Evolutionary conservation across 2,113 vertebrate species (phyloP).

Genomic region (Prochilodus magdalenae): DNA sequence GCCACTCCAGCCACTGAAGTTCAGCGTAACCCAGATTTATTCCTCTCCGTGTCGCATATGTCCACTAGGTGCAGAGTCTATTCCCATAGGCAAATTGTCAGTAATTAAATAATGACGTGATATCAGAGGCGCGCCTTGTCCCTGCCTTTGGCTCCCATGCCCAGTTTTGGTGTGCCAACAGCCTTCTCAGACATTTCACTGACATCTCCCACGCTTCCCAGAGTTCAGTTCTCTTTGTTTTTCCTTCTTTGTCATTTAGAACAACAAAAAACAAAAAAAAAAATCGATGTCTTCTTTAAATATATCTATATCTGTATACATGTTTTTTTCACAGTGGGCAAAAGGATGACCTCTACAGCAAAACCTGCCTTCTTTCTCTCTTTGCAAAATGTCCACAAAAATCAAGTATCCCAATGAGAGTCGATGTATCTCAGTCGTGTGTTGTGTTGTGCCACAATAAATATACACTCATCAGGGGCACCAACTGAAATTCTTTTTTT

Average conservation of each 20-base stretch:
- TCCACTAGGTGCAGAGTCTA: slow-evolving; percentile 79
- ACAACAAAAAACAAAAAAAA: slow-evolving; percentile 61
- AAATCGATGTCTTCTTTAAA: slow-evolving; percentile 81
- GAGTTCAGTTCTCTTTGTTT: slow-evolving; percentile 73
- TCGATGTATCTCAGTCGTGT: slow-evolving; percentile 72
- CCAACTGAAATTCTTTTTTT: slow-evolving; percentile 68
- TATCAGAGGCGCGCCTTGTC: slow-evolving; percentile 75
- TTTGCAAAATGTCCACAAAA: slow-evolving; percentile 81
- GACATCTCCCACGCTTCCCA: slow-evolving; percentile 86
- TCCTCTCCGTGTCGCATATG: slow-evolving; percentile 73
- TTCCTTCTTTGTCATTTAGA: slow-evolving; percentile 76
- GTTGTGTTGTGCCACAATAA: slow-evolving; percentile 79
- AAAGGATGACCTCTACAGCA: slow-evolving; percentile 82
- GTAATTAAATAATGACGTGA: slow-evolving; percentile 76
- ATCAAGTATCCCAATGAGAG: slow-evolving; percentile 85
- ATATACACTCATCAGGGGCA: slow-evolving; percentile 79
- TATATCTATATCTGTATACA: slow-evolving; percentile 86
- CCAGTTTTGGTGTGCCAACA: slow-evolving; percentile 77
- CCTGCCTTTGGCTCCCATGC: slow-evolving; percentile 75
- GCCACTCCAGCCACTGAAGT: slow-evolving; percentile 77
- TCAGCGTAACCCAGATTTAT: slow-evolving; percentile 71
- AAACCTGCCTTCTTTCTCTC: slow-evolving; percentile 76
- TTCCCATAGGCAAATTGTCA: slow-evolving; percentile 75
- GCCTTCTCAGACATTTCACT: slow-evolving; percentile 85
- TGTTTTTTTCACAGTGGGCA: slow-evolving; percentile 95